These are phyloP conservation scores for Theristicus caerulescens DNA, from an alignment of 2,113 vertebrate species.

Conservation along the genomic window DNA sequence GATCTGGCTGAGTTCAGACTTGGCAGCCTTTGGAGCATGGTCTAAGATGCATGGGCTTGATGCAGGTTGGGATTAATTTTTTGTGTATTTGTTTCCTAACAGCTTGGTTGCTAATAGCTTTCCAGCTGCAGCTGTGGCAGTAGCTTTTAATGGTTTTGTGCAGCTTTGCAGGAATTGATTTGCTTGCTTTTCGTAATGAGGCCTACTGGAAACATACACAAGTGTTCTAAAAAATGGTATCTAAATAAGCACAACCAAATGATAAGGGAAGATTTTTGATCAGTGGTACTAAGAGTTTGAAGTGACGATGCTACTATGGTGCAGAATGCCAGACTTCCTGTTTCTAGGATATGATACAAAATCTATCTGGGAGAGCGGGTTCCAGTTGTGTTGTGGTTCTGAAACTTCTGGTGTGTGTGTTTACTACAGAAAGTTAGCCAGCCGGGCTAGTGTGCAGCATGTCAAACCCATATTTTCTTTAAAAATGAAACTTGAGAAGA, in stretches of 20 bases:
- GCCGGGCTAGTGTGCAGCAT: not conserved
- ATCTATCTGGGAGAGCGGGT: not conserved
- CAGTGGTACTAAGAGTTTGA: not conserved
- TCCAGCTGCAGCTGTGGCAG: not conserved
- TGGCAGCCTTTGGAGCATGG: not conserved
- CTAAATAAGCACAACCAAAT: not conserved
- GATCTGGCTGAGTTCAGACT: not conserved
- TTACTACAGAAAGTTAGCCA: not conserved
- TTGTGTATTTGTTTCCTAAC: not conserved
- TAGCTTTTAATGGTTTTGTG: not conserved
- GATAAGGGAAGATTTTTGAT: not conserved
- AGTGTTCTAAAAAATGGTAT: not conserved
- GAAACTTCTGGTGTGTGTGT: not conserved
- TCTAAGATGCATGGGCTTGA: not conserved
- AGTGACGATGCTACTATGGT: not conserved
- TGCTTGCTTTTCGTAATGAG: not conserved
- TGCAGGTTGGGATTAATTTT: not conserved
- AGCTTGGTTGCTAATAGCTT: not conserved
- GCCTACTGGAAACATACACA: not conserved
- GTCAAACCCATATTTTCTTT: not conserved
- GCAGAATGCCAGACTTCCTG: not conserved
- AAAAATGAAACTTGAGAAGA: not conserved
- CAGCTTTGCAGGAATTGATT: not conserved
- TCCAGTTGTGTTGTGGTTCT: not conserved
- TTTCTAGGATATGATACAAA: not conserved